These are phyloP conservation scores for Stylophora pistillata DNA, from an alignment of 64 coral and sea anemone genomes.

Conservation along the genomic window DNA sequence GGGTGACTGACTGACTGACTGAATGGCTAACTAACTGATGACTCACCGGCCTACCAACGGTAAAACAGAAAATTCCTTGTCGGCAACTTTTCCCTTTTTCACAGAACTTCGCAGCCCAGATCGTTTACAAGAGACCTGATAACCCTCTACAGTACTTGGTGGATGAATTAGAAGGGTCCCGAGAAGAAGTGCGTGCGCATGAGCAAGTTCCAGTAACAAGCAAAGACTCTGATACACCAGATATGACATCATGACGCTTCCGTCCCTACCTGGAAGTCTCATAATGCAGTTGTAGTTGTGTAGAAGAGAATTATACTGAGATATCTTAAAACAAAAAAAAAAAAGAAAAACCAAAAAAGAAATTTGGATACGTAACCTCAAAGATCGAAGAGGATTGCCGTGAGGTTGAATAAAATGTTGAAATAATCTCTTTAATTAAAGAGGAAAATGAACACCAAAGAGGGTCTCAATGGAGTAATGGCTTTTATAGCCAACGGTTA, in stretches of 20 bases:
- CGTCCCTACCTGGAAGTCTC: background rate
- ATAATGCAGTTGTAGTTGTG: background rate
- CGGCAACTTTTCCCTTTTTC: background rate
- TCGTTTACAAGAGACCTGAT: conserved; percentile 81
- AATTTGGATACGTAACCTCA: too few relatives aligned
- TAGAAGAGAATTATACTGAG: background rate
- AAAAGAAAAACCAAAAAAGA: too few relatives aligned
- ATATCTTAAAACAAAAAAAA: background rate
- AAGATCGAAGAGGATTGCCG: too few relatives aligned
- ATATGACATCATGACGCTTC: background rate
- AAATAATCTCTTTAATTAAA: too few relatives aligned
- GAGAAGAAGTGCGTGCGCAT: background rate
- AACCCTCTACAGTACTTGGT: conserved; percentile 74
- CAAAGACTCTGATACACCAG: background rate
- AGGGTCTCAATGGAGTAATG: too few relatives aligned
- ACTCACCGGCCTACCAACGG: background rate
- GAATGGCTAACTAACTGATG: background rate
- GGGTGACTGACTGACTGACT: background rate
- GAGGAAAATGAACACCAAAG: too few relatives aligned
- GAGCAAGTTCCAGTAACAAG: background rate
- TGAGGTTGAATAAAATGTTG: too few relatives aligned
- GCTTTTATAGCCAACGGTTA: too few relatives aligned
- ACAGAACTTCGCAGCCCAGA: conserved; percentile 77
- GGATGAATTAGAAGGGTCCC: conserved; percentile 54
- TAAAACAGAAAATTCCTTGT: background rate